Evolutionary conservation across 2,113 vertebrate species (phyloP), one percentile per base, ranked within the genome.

Genomic region (Hoplias malabaricus): DNA sequence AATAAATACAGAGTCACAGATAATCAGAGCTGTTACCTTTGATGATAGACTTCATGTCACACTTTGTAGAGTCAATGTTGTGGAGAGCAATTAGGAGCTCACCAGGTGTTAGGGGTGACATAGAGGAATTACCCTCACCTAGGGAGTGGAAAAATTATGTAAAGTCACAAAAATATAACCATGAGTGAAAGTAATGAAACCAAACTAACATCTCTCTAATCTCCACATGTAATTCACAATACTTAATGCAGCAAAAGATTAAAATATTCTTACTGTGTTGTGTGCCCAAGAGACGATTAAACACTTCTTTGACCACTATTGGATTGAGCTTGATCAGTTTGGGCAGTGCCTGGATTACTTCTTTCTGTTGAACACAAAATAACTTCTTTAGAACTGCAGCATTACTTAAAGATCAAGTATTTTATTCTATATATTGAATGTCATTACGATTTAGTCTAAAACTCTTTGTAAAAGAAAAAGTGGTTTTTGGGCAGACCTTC

Each of bases 261-360:
- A 56, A 19, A 11, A 48, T 2, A 29, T 38, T 68, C 94, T 84
- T 92, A 98, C 96, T 94, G 0, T 98, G 96, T 87, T 98, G 96
- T 0, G 96, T 96, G 67, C 97, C 96, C 80, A 98, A 84, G 4
- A 98, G 93, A 2, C 97, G 93, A 86, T 98, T 98, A 91, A 98
- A 98, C 2, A 98, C 96, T 80, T 98, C 97, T 85, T 98, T 98
- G 80, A 98, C 97, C n/a, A 98, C 97, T 0, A 98, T 95, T 3
- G 96, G 97, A 88, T 98, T 98, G 66, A 98, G 95, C 38, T 98
- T 98, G 90, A 98, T 98, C 65, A 98, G 94, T 46, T 98, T 98
- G 1, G 97, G 97, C 5, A 98, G 87, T 1, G 97, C 97, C 89
- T 95, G 96, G 79, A 96, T 95, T 78, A 98, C 97, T 84, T 98